Percentiles rank a stretch among this genome's conserved stretches.
Evolutionary conservation across 2,113 vertebrate genomes (phyloP).

Genomic region (Esox niger): DNA sequence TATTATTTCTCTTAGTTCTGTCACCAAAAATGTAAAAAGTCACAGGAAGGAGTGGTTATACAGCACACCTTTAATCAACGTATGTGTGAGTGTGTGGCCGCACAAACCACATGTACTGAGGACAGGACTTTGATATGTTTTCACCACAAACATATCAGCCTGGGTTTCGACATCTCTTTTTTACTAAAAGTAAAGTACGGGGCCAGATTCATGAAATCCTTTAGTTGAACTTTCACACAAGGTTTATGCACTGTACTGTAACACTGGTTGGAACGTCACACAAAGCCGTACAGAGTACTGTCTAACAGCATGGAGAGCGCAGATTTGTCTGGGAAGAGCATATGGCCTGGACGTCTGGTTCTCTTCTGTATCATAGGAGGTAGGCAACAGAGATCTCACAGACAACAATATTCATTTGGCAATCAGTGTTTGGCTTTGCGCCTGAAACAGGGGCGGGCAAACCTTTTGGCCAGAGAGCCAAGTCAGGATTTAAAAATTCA

Average conservation of each 20-base stretch:
- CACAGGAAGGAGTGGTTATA: conserved; percentile 58
- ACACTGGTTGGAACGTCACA: conserved; percentile 36
- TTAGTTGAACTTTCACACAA: conserved; percentile 27
- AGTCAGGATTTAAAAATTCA: no score
- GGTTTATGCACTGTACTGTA: conserved; percentile 40
- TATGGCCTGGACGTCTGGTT: conserved; percentile 11
- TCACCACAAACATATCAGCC: not conserved
- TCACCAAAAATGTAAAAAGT: conserved; percentile 58
- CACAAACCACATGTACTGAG: conserved; percentile 19
- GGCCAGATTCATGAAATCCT: not conserved
- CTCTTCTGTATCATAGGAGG: conserved; percentile 22
- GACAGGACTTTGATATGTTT: no score
- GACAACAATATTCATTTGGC: conserved; percentile 31
- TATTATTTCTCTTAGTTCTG: conserved; percentile 54
- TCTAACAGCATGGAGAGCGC: not conserved
- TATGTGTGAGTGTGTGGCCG: conserved; percentile 15
- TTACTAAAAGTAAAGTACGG: conserved; percentile 12
- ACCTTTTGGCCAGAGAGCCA: no score
- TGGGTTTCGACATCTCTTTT: conserved; percentile 2
- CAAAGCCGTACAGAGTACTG: conserved; percentile 23
- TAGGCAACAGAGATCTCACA: conserved; percentile 54
- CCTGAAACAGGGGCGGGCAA: not conserved
- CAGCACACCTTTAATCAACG: conserved; percentile 31
- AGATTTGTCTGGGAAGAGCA: not conserved
- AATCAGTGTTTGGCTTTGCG: conserved; percentile 21